Base-by-base conservation (phyloP, 1,140 invertebrate species). In the Lucilia cuprina region DNA sequence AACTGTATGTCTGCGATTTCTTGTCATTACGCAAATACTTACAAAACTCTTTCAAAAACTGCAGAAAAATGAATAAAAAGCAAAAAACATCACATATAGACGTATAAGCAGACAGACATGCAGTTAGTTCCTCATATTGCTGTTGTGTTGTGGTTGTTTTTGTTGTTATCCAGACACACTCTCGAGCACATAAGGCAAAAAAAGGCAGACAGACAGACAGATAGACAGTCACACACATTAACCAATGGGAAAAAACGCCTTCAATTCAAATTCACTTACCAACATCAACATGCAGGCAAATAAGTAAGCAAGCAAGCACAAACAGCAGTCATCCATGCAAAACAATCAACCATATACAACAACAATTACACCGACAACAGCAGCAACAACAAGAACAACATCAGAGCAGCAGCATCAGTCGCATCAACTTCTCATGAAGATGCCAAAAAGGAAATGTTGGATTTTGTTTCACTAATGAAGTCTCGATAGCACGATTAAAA, bases 381-480 rank as follows among this genome's bases (percentile, higher is more conserved):
- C 74, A 34, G 74, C 41, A 80, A 5, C 77, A 80, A 21, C n/a
- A n/a, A n/a, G n/a, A n/a, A 30, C 25, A 30, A 2, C 25, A 30
- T 3, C 25, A 30, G 25, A 30, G 25, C 77, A 80, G 25, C 77
- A 80, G 8, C 77, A 49, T 13, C 77, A 10, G 12, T 25, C 77
- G 41, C 41, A 77, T 17, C 74, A 80, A 80, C 21, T 49, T 49
- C 47, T 50, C 77, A 49, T 80, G 77, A 70, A 70, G 77, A 10
- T 49, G 47, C 77, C 41, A 80, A 47, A 78, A 49, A 80, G 77
- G 77, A 80, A 80, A 80, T 80, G 77, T 80, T 80, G 35, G 77
- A 80, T 80, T 49, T 80, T 80, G 77, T 80, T 80, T 80, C 77
- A 49, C 77, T 80, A 80, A 80, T 80, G 77, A 80, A 80, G 77